phyloP scores from a whole-genome alignment of 2,113 vertebrate species.

The Boulengeromyrus knoepffleri region DNA sequence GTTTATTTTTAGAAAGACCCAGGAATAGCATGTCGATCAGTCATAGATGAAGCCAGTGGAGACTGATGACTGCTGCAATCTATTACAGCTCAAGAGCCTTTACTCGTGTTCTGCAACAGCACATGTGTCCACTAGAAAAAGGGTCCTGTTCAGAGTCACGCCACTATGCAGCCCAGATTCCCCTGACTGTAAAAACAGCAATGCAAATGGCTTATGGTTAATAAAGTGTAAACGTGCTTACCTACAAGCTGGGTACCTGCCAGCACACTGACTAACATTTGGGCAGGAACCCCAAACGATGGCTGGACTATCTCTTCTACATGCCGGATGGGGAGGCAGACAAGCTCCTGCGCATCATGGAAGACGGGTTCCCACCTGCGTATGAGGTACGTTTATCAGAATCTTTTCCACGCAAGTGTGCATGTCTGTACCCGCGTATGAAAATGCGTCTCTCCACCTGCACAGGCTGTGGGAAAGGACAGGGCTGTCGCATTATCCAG shows the following conservation, averaged over 20 bases:
- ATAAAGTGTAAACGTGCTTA: not conserved
- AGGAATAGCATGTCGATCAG: not conserved
- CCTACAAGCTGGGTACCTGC: not conserved
- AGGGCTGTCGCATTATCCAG: constrained; percentile 62
- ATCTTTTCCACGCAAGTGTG: not conserved
- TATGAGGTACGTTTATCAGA: constrained; percentile 43
- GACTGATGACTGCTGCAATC: not conserved
- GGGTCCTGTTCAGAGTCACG: not conserved
- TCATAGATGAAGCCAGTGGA: not conserved
- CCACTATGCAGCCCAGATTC: not conserved
- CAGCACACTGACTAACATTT: constrained; percentile 10
- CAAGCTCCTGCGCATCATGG: constrained; percentile 62
- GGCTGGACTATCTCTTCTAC: constrained; percentile 72
- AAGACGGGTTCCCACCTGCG: constrained; percentile 65
- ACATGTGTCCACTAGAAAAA: not conserved
- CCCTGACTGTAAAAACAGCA: not conserved
- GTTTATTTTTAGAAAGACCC: not conserved
- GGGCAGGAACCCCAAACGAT: constrained; percentile 59
- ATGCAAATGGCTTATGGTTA: not conserved
- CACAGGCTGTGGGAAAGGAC: constrained; percentile 48
- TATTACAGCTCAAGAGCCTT: not conserved
- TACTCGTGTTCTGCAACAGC: not conserved
- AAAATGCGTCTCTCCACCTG: constrained; percentile 14
- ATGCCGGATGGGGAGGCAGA: constrained; percentile 60
- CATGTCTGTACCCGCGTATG: constrained; percentile 7